These are phyloP conservation scores for Tetramorium simillimum DNA, from an alignment of 1,140 invertebrate species.

Conservation along the genomic window DNA sequence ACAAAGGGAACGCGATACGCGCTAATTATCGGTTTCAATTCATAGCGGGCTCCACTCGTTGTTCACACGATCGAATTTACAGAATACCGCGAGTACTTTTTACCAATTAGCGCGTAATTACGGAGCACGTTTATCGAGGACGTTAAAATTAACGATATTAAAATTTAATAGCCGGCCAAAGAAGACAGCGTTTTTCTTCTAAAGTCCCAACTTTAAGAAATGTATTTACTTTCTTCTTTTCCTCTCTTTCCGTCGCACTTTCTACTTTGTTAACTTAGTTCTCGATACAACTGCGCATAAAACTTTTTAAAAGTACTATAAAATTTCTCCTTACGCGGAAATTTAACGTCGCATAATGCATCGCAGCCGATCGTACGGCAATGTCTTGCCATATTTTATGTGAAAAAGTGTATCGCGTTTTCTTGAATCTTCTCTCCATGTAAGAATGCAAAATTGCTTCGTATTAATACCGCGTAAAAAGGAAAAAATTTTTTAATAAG, in stretches of 20 bases:
- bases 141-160: constrained; percentile 46
- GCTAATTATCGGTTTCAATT: constrained; percentile 48
- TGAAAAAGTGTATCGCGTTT: background rate
- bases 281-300: constrained; percentile 34
- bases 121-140: background rate
- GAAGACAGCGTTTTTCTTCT: constrained; percentile 6
- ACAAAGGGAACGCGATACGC: constrained; percentile 42
- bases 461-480: background rate
- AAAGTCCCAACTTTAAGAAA: constrained; percentile 30
- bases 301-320: constrained; percentile 32
- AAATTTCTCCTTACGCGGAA: constrained; percentile 25
- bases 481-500: too few relatives aligned
- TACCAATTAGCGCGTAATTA: constrained; percentile 36
- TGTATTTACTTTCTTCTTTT: constrained; percentile 28
- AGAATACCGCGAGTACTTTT: constrained; percentile 38
- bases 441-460: background rate
- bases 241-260: constrained; percentile 28
- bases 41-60: constrained; percentile 12
- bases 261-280: constrained; percentile 57
- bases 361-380: constrained; percentile 1
- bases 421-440: background rate
- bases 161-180: constrained; percentile 34
- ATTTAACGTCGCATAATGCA: constrained; percentile 27
- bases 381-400: background rate
- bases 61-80: constrained; percentile 48